Percentiles rank a stretch among this genome's conserved stretches.
These are phyloP conservation scores for Bombyx mandarina DNA, from an alignment of 1,140 invertebrate species.

Conservation along the genomic window DNA sequence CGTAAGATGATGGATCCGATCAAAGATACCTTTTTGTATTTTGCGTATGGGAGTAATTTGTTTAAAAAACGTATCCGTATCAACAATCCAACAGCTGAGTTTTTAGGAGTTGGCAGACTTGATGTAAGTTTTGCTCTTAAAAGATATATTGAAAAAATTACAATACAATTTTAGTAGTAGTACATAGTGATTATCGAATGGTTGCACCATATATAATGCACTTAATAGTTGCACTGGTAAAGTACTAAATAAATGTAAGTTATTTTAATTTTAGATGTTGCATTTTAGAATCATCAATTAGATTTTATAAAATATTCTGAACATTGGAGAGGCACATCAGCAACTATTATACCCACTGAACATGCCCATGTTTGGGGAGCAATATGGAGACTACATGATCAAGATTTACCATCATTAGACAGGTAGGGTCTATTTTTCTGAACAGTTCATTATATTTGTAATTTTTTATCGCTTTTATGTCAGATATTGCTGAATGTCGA, in stretches of 20 bases:
- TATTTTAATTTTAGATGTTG: too few relatives aligned
- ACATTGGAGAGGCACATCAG: slow-evolving; percentile 81
- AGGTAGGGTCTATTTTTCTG: slow-evolving; percentile 52
- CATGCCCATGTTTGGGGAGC: slow-evolving; percentile 80
- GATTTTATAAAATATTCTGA: slow-evolving; percentile 79
- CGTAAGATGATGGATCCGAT: slow-evolving; percentile 7
- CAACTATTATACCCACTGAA: slow-evolving; percentile 79
- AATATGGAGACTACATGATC: slow-evolving; percentile 81
- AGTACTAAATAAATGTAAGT: too few relatives aligned
- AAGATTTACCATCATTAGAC: slow-evolving; percentile 77
- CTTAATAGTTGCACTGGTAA: background rate
- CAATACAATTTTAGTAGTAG: background rate
- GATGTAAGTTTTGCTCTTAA: slow-evolving; percentile 30
- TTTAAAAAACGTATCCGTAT: slow-evolving; percentile 55
- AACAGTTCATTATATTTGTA: too few relatives aligned
- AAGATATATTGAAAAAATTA: background rate
- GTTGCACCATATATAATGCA: background rate
- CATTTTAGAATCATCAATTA: slow-evolving; percentile 76
- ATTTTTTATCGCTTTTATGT: too few relatives aligned
- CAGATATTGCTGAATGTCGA: too few relatives aligned
- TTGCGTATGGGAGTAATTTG: slow-evolving; percentile 59
- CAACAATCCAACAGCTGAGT: slow-evolving; percentile 52
- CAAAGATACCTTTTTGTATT: slow-evolving; percentile 42
- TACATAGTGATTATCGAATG: background rate
- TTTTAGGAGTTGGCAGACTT: slow-evolving; percentile 43